Evolutionary conservation across 2,797 vertebrate species (phyloP), one percentile per base, ranked within the genome.

Genomic region (Syngnathus rostellatus): DNA sequence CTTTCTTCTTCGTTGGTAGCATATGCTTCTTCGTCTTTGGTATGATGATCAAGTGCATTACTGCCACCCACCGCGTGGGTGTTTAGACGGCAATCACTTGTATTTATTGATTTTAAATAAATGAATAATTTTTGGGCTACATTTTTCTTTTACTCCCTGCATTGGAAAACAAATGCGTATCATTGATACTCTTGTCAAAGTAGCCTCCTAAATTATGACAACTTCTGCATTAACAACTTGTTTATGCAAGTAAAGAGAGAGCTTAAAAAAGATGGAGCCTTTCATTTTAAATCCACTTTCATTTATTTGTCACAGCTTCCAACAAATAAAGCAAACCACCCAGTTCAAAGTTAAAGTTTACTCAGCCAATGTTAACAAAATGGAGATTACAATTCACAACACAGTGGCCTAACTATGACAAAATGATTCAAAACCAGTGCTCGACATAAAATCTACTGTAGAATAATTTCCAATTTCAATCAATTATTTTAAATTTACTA

Each of bases 281-380:
- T 8, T 54, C 5, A 53, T 75, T 70, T 81, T 76, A 53, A 84
- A 81, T 85, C 53, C 68, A 63, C 57, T 68, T 65, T 64, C 11
- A 64, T 63, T 70, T 41, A 71, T 70, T 64, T 64, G 31, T 65
- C 41, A 71, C 5, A 23, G 62, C 45, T 69, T 39, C 67, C 62
- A 78, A 68, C 72, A 80, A 61, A 68, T 8, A 19, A 5, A 2
- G 4, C 16, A 51, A 31, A 38, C 46, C 23, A 23, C 9, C 10
- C 21, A 54, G 23, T 23, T 54, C n/a, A 54, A 25, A 37, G 16
- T 17, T 37, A 31, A 53, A 6, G 31, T 37, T 38, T 53, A 16
- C 10, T 51, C 19, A 41, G 48, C 37, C 38, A 37, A 74, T 16
- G 40, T 11, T 43, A 57, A 59, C 62, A 75, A 39, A 71, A 62